Base-by-base conservation (phyloP, 2,113 vertebrate species). In the Ramphastos sulfuratus region DNA sequence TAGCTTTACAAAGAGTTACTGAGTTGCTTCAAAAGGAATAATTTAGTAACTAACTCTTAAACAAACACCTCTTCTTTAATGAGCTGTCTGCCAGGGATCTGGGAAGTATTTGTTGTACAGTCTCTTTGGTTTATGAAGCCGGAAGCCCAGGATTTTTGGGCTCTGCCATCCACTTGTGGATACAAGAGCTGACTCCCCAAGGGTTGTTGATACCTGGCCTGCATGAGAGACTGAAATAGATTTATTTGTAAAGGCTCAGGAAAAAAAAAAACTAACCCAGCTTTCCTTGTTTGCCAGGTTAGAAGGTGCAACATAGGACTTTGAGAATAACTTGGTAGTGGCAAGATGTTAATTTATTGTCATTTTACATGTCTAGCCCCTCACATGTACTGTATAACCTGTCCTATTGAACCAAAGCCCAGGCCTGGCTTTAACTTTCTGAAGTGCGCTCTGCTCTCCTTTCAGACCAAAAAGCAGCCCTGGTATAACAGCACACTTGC, bases 401-500 rank as follows among this genome's bases (percentile, higher is more conserved):
- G 10, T 24, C 81, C 7, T 92, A 2, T 3, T 56, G 31, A 48
- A 48, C 7, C 58, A 31, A 73, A 77, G 14, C 23, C 9, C 23
- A 17, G 67, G 25, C 48, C 42, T 75, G 48, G 14, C 58, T 92
- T 90, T 64, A 6, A 4, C 17, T 58, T 92, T 85, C n/a, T 92
- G 61, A 95, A 65, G 67, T 72, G 48, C 90, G 89, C 30, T 85
- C 74, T 88, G 27, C 82, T 90, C 33, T 89, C 65, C n/a, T 2
- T 70, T 42, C 95, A 99, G 99, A 98, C 98, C 70, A 99, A 99
- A 95, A 98, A 99, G 74, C 99, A 99, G 93, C 99, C 98, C 0
- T 99, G 99, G 98, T 99, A 99, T 95, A 99, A 99, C 95, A 99
- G 98, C 97, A 99, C 99, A 0, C 96, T 99, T 61, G 99, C 99